Evolutionary conservation across 2,113 vertebrate genomes (phyloP), one percentile per base, ranked within the genome.

Genomic region (Centropristis striata): DNA sequence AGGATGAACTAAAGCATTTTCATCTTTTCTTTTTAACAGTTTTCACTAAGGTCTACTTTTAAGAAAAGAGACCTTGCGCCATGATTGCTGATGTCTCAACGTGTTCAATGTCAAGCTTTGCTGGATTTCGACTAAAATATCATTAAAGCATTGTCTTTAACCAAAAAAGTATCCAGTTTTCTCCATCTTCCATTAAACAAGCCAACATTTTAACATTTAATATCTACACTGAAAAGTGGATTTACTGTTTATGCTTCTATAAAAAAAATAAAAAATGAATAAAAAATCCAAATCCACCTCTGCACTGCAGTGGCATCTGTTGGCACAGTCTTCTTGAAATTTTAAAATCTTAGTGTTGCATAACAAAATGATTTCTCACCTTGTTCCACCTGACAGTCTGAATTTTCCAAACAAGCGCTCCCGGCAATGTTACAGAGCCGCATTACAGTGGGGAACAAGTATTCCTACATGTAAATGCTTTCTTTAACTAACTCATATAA

Each of bases 351-450:
- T 37, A 59, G 18, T 1, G 70, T 64, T 68, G 32, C 71, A 63
- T 66, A 73, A 65, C 10, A 32, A 66, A 72, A 60, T 32, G 15
- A 57, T 64, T 77, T 64, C 76, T 60, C 4, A n/a, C 71, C 50
- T 68, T 71, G 55, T 58, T 84, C 2, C 5, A 44, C 44, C 28
- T 54, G 57, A 79, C 82, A 59, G 27, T 28, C 44, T 32, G 36
- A 54, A n/a, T 32, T 49, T 73, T 39, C 12, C 49, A 80, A 65
- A 85, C 49, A 79, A 50, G 47, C 23, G 54, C 68, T 47, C 6
- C 21, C 5, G 11, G 65, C 39, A 14, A 41, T 27, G 12, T 65
- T 9, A 50, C 39, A 27, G 21, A 58, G 18, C 39, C 10, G 42
- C 1, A 50, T 28, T 42, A n/a, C 57, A 69, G 69, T 2, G 21